A percentile compares a stretch with the other conserved stretches of the same genome.
phyloP scores from a whole-genome alignment of 2,888 invertebrate species.

The Meiosimyza platycephala region DNA sequence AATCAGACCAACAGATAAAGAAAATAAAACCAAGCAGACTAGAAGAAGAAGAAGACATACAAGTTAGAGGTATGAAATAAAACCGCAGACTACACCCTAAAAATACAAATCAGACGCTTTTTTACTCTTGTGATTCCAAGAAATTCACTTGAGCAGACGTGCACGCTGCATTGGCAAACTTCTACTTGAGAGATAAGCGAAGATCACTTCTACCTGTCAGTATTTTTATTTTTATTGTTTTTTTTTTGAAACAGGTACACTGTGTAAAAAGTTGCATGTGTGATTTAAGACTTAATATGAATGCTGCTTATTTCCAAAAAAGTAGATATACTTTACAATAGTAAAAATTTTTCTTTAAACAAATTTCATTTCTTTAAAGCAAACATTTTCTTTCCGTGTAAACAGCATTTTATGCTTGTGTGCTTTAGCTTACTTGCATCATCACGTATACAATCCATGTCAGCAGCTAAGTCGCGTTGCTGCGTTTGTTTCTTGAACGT shows the following conservation, averaged over 20 bases:
- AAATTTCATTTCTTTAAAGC: neutral
- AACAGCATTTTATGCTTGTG: no score
- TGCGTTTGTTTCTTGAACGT: neutral
- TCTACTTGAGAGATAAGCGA: no score
- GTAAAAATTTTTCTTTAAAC: neutral
- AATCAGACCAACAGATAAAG: conserved; percentile 6
- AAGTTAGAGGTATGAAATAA: neutral
- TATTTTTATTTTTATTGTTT: no score
- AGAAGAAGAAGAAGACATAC: neutral
- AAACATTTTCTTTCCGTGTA: no score
- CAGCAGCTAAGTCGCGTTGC: neutral
- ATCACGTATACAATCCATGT: neutral
- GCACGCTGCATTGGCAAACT: no score
- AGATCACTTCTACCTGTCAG: no score
- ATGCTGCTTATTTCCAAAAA: neutral
- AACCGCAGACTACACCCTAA: conserved; percentile 8
- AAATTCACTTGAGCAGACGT: neutral
- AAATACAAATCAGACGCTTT: neutral
- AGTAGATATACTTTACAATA: neutral
- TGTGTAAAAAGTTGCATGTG: no score
- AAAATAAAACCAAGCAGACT: neutral
- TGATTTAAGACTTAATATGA: no score
- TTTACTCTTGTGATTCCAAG: no score
- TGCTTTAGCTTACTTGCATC: conserved; percentile 25
- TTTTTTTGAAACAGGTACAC: neutral